Conservation (phyloP, 2,888 invertebrate species). For the Drosophila conformis region DNA sequence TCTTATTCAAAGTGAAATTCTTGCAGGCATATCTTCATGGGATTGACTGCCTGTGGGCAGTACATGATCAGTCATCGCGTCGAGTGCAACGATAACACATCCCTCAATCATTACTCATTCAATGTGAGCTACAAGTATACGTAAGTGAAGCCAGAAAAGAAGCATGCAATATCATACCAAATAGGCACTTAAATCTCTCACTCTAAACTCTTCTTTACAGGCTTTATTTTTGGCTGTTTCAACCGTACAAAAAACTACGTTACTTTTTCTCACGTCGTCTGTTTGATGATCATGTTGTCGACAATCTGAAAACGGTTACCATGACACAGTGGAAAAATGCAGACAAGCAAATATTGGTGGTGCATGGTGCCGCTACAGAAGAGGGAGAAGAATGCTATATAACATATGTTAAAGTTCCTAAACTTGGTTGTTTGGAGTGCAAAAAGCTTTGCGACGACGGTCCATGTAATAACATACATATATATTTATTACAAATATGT, state of each 20-base stretch:
- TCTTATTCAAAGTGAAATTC: conserved; percentile 1
- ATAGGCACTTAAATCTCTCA: background rate
- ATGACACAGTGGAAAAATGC: conserved; percentile 88
- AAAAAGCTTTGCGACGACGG: conserved; percentile 85
- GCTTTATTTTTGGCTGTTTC: conserved; percentile 85
- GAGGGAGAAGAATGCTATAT: conserved; percentile 85
- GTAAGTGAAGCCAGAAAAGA: conserved; percentile 85
- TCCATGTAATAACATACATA: conserved; percentile 73
- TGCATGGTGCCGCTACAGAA: conserved; percentile 86
- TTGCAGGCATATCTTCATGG: conserved; percentile 95
- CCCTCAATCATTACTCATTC: conserved; percentile 86
- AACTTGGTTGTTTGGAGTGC: conserved; percentile 88
- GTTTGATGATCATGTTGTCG: conserved; percentile 88
- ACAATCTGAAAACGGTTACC: conserved; percentile 87
- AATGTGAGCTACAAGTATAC: conserved; percentile 88
- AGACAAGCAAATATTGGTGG: conserved; percentile 87
- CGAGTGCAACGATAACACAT: conserved; percentile 86
- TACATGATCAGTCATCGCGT: conserved; percentile 94
- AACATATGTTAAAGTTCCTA: conserved; percentile 86
- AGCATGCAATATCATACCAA: background rate
- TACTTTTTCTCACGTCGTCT: conserved; percentile 86
- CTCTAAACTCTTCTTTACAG: conserved; percentile 51
- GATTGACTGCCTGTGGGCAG: conserved; percentile 97
- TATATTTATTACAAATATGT: background rate
- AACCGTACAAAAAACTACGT: conserved; percentile 83